These are phyloP conservation scores for Sebastes fasciatus DNA, from an alignment of 2,113 vertebrate species.

Conservation along the genomic window DNA sequence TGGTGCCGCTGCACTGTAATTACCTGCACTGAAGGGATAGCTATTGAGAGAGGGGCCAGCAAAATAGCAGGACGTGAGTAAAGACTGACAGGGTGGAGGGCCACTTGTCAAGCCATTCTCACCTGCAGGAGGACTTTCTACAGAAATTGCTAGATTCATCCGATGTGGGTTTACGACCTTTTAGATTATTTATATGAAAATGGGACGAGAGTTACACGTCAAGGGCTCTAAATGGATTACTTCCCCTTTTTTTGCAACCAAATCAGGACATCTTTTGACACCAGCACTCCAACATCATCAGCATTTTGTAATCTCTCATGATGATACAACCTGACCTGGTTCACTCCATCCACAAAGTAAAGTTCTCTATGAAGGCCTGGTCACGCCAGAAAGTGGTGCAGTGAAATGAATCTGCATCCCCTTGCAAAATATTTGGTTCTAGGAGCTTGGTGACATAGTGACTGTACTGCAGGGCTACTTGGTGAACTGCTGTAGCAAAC, in stretches of 20 bases:
- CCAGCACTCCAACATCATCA: neutral
- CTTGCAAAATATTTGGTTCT: neutral
- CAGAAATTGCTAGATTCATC: conserved; percentile 35
- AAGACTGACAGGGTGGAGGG: conserved; percentile 57
- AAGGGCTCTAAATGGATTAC: neutral
- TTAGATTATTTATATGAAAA: conserved; percentile 12
- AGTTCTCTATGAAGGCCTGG: neutral
- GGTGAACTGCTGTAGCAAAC: neutral
- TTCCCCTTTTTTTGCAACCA: neutral
- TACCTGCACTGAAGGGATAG: conserved; percentile 65
- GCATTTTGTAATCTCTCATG: neutral
- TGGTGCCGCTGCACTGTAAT: conserved; percentile 67
- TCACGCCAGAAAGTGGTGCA: neutral
- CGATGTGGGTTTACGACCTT: neutral
- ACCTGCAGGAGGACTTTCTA: conserved; percentile 32
- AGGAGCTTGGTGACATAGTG: neutral
- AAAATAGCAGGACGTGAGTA: conserved; percentile 45
- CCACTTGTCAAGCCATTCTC: conserved; percentile 39
- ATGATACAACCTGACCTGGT: neutral
- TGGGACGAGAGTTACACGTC: neutral
- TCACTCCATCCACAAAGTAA: neutral
- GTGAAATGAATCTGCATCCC: neutral
- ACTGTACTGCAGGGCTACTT: neutral
- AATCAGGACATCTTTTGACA: conserved; percentile 14
- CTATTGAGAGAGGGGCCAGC: conserved; percentile 42